Percentiles rank a stretch among this genome's conserved stretches.
phyloP scores from a whole-genome alignment of 1,140 invertebrate genomes.

The Antheraea pernyi region DNA sequence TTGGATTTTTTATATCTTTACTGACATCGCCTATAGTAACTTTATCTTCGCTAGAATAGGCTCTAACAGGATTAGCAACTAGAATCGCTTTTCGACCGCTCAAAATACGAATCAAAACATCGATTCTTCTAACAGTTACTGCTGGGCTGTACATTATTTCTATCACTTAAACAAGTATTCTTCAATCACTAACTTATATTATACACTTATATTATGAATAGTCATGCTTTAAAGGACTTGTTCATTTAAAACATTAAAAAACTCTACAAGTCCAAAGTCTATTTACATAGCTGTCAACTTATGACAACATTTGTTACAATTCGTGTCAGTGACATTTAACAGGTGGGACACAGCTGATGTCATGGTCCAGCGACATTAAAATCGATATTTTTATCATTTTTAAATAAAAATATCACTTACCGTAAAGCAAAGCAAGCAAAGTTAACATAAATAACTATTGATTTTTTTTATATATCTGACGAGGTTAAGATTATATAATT shows the following conservation, averaged over 20 bases:
- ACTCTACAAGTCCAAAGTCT: constrained; percentile 42
- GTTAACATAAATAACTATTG: too few relatives aligned
- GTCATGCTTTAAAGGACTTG: constrained; percentile 3
- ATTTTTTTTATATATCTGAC: too few relatives aligned
- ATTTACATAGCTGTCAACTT: constrained; percentile 4
- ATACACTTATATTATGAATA: background rate
- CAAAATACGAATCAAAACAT: constrained; percentile 74
- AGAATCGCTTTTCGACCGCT: constrained; percentile 57
- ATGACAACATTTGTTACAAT: too few relatives aligned
- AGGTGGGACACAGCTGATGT: background rate
- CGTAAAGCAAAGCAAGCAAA: too few relatives aligned
- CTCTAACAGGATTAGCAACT: constrained; percentile 57
- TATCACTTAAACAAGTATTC: constrained; percentile 18
- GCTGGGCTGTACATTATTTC: constrained; percentile 60
- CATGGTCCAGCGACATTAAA: background rate
- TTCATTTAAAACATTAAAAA: constrained; percentile 29
- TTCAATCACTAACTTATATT: background rate
- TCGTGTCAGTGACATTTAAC: background rate
- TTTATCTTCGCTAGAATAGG: constrained; percentile 72
- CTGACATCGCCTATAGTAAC: constrained; percentile 89
- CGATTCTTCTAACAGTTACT: constrained; percentile 64
- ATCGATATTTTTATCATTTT: background rate
- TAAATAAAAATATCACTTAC: too few relatives aligned
- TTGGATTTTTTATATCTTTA: constrained; percentile 82
- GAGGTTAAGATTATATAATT: too few relatives aligned